These are phyloP conservation scores for Rhyacophila brunnea DNA, from an alignment of 1,140 invertebrate species.

Conservation along the genomic window DNA sequence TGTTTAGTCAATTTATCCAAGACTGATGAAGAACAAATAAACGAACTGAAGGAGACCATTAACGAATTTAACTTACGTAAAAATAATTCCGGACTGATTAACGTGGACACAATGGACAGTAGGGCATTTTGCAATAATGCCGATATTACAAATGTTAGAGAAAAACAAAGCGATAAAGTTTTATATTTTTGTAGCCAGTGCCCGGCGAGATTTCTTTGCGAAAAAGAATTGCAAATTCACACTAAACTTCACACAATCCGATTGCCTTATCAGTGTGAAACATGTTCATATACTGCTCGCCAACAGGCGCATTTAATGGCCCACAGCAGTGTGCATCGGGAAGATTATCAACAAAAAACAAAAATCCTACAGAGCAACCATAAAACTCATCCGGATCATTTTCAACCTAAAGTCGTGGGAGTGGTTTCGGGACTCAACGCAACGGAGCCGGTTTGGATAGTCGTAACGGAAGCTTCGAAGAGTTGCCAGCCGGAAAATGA, in stretches of 20 bases:
- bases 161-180: conserved; percentile 43
- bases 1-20: conserved; percentile 64
- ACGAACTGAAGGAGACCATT: conserved; percentile 50
- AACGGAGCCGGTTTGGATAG: conserved; percentile 46
- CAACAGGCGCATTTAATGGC: conserved; percentile 68
- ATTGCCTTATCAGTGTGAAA: conserved; percentile 66
- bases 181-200: conserved; percentile 67
- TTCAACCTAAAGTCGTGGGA: conserved; percentile 61
- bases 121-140: no score
- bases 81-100: conserved; percentile 11
- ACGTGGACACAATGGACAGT: conserved; percentile 11
- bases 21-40: conserved; percentile 67
- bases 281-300: conserved; percentile 75
- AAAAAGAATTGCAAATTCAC: conserved; percentile 68
- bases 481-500: conserved; percentile 1
- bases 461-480: conserved; percentile 41
- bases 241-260: conserved; percentile 65
- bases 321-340: conserved; percentile 76
- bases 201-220: conserved; percentile 66
- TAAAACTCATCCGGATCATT: conserved; percentile 59
- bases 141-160: not conserved
- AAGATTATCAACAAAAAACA: conserved; percentile 79
- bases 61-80: conserved; percentile 14
- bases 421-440: conserved; percentile 41
- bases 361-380: conserved; percentile 68